phyloP scores from a whole-genome alignment of 2,797 vertebrate genomes.

The Sebastes baramenuke region DNA sequence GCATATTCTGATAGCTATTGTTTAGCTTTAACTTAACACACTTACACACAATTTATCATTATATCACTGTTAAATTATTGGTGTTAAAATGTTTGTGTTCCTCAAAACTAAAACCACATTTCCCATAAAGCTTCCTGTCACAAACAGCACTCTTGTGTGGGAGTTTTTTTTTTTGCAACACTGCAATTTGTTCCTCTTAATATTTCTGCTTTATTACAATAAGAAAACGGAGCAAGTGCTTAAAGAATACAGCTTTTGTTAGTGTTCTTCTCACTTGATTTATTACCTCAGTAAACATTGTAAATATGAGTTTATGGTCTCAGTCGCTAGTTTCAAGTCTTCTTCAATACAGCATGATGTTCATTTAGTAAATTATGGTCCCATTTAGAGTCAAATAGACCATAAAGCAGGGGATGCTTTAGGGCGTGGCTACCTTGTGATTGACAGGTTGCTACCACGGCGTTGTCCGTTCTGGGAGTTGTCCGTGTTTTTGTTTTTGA shows the following conservation, averaged over 20 bases:
- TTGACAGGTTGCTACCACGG: too few relatives aligned
- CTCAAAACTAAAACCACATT: conserved; percentile 29
- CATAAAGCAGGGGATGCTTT: too few relatives aligned
- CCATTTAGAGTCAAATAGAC: too few relatives aligned
- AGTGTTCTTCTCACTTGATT: background rate
- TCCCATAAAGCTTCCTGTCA: conserved; percentile 23
- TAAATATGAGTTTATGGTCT: too few relatives aligned
- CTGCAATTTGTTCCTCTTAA: background rate
- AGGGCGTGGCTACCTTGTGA: too few relatives aligned
- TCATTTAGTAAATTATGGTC: too few relatives aligned
- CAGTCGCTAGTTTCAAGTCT: too few relatives aligned
- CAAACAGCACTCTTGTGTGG: background rate
- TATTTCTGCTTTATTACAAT: background rate
- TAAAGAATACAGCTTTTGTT: background rate
- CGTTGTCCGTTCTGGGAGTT: too few relatives aligned
- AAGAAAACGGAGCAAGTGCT: background rate
- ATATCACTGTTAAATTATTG: background rate
- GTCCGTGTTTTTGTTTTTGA: too few relatives aligned
- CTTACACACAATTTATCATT: background rate
- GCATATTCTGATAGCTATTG: background rate
- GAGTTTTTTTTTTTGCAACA: background rate
- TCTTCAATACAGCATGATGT: too few relatives aligned
- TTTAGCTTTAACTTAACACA: background rate
- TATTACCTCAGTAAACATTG: too few relatives aligned
- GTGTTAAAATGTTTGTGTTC: background rate